Base-by-base conservation (phyloP, 2,797 vertebrate species). In the Acanthurus tractus region DNA sequence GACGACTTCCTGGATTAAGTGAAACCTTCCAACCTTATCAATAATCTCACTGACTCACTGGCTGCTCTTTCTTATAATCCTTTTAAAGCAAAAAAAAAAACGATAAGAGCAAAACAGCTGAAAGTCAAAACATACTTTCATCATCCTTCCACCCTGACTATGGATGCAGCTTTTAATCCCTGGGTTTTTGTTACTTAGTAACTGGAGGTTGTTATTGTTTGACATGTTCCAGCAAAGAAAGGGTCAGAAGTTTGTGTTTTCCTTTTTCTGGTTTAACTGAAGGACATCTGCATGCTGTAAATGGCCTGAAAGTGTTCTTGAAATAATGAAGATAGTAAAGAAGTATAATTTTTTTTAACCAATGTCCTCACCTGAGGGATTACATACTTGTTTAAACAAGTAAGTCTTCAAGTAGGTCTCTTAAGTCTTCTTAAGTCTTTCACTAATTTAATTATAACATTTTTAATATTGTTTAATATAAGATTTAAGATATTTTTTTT, bases 11-110 rank as follows among this genome's bases (percentile, higher is more conserved):
- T 89, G 89, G 87, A 92, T 92, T 88, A 88, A 58, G 40, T 80
- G 69, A 79, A 89, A 74, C 75, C 81, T 74, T 78, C 74, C 72
- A 71, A 86, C 90, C 90, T 88, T 93, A 94, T 95, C 93, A 64
- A 22, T 67, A 79, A 94, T 94, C 90, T 89, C 55, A 40, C 40
- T 81, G 84, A 89, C 71, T 88, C 75, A 78, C 57, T 80, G 73
- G 55, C 69, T 85, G 77, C 67, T 76, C 74, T 91, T 85, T 73
- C 70, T 70, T 74, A 70, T 92, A 92, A 93, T 94, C 92, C 87
- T 68, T 78, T 76, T 55, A 85, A 87, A 90, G 82, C 80, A 53
- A 73, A 91, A 76, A 73, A 53, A 73, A 91, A 76, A 73, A 70
- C 76, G 80, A 86, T 84, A 64, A 88, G 59, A 22, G 22, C 49